Evolutionary conservation across 1,140 invertebrate genomes (phyloP), one percentile per base, ranked within the genome.

Genomic region (Rhagoletis zephyria): DNA sequence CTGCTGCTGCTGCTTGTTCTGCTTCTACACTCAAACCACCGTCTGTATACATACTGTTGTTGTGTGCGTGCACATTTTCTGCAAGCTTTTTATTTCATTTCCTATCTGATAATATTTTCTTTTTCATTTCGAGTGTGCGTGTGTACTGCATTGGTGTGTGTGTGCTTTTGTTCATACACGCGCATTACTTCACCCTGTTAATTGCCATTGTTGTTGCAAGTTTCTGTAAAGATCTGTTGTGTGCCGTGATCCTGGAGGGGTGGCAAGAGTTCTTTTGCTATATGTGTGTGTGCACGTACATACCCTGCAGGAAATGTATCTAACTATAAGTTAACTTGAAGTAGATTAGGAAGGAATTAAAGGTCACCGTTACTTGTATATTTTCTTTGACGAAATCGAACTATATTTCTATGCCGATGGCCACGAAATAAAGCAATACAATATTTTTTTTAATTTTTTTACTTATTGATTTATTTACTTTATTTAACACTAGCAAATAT

Each of bases 21-120:
- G 48, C n/a, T 19, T 2, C 48, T 56, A 30, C 1, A 30, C 74
- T 45, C 16, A 12, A 48, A 74, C 42, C 67, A 45, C 5, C 61
- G 16, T 4, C 7, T 14, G 16, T 14, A 63, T 16, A 63, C 42
- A 70, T 42, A 30, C 65, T 3, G 5, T 7, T 40, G 14, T 45
- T 9, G 12, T 4, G 14, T 74, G 10, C 67, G 67, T 74, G 42
- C 45, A 40, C 42, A 74, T 74, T n/a, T 14, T 12, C 30, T 45
- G 1, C 45, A 74, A 48, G 67, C 10, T 74, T 48, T 74, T 74
- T 74, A 74, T 48, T 74, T 74, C 14, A 40, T 74, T 74, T 48
- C 40, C 10, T 48, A 4, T 42, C 14, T 74, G 16, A 12, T 65
- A 30, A 4, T 16, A 63, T 63, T 9, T 63, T 12, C 16, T 16